phyloP scores from a whole-genome alignment of 1,140 invertebrate species.

The Drosophila arawakana region DNA sequence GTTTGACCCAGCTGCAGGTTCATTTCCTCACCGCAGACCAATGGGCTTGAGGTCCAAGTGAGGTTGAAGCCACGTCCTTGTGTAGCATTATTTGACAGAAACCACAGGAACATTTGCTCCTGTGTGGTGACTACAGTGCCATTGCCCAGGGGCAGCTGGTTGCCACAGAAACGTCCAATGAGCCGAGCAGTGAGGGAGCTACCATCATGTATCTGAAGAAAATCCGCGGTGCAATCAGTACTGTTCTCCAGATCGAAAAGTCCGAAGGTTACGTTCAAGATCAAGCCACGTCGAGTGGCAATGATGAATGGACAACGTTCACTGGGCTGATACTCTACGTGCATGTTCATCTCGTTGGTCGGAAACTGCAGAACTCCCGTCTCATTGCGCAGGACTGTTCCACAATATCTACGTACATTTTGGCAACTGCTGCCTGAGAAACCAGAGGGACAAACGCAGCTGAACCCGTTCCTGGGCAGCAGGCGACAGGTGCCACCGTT shows the following conservation, averaged over 20 bases:
- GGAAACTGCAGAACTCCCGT: constrained; percentile 57
- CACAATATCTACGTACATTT: constrained; percentile 61
- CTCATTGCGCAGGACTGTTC: constrained; percentile 85
- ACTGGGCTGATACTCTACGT: constrained; percentile 78
- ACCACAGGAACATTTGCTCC: constrained; percentile 91
- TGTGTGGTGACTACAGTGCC: constrained; percentile 89
- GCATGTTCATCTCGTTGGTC: constrained; percentile 86
- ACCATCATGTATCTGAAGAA: constrained; percentile 92
- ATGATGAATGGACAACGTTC: constrained; percentile 93
- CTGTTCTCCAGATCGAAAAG: constrained; percentile 87
- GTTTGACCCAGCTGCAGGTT: constrained; percentile 83
- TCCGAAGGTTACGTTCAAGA: constrained; percentile 92
- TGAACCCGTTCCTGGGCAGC: constrained; percentile 71
- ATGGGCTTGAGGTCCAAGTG: constrained; percentile 89
- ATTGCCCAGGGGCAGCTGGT: constrained; percentile 86
- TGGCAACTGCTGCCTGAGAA: constrained; percentile 84
- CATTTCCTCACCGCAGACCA: constrained; percentile 89
- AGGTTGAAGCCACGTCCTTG: constrained; percentile 87
- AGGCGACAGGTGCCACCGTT: constrained; percentile 90
- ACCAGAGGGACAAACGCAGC: constrained; percentile 85
- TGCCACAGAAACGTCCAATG: constrained; percentile 92
- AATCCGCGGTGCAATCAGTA: constrained; percentile 87
- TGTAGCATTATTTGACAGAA: constrained; percentile 87
- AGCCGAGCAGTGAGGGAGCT: constrained; percentile 87
- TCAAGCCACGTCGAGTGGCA: constrained; percentile 86